phyloP scores from a whole-genome alignment of 2,888 invertebrate genomes.

The Tenthredo distinguenda region DNA sequence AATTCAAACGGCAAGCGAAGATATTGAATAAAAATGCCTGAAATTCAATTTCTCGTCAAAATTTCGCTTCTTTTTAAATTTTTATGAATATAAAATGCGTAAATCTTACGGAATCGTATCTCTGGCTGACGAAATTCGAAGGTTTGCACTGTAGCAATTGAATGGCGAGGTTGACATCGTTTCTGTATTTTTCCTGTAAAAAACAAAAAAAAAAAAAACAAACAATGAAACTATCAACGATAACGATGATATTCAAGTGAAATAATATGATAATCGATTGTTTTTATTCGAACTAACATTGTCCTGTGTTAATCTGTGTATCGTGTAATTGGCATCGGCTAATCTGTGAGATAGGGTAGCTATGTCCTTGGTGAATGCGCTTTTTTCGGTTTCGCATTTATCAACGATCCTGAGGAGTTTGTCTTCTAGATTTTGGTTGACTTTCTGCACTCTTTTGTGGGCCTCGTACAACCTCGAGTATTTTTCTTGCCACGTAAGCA shows the following conservation, averaged over 20 bases:
- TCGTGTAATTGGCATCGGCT: slow-evolving; percentile 91
- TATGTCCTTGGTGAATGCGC: slow-evolving; percentile 91
- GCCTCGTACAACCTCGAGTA: slow-evolving; percentile 94
- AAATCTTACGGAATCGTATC: slow-evolving; percentile 89
- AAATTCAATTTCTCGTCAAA: neutral
- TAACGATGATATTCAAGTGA: slow-evolving; percentile 2
- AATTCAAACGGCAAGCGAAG: neutral
- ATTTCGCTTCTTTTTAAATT: neutral
- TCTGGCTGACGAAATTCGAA: slow-evolving; percentile 95
- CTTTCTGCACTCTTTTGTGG: slow-evolving; percentile 94
- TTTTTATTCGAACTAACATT: slow-evolving; percentile 83
- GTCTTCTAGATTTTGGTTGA: slow-evolving; percentile 97
- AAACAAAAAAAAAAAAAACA: slow-evolving; percentile 54
- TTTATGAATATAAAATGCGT: neutral
- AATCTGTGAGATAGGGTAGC: slow-evolving; percentile 90
- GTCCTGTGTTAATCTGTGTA: slow-evolving; percentile 90
- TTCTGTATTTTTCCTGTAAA: slow-evolving; percentile 93
- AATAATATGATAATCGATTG: neutral
- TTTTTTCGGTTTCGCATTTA: slow-evolving; percentile 94
- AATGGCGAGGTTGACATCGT: slow-evolving; percentile 95
- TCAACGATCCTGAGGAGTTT: slow-evolving; percentile 95
- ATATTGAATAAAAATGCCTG: neutral
- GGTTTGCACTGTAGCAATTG: slow-evolving; percentile 97
- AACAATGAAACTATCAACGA: slow-evolving; percentile 16
- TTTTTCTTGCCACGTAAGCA: slow-evolving; percentile 94